Conservation (phyloP, 2,113 vertebrate genomes). For the Chamaetylas fuelleborni region DNA sequence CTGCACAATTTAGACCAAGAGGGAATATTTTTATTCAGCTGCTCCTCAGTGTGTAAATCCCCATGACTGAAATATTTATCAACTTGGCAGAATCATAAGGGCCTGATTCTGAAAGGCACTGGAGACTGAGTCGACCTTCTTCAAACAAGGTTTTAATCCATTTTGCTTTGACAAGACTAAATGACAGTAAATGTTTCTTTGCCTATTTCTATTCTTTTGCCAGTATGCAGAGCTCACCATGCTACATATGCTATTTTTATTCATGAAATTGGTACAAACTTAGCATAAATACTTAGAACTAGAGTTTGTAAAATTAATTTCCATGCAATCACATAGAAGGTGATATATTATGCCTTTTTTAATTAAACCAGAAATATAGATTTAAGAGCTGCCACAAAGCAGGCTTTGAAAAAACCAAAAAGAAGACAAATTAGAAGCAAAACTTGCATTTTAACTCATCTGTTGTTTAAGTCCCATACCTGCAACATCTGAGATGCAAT, state of each 20-base stretch:
- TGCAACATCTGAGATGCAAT: background rate
- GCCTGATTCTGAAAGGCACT: background rate
- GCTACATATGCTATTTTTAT: background rate
- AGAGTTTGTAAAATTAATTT: background rate
- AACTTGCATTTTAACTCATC: background rate
- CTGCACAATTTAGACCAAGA: background rate
- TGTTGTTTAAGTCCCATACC: background rate
- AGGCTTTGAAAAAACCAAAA: too few relatives aligned
- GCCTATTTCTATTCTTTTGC: background rate
- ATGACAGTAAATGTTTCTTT: background rate
- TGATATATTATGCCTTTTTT: background rate
- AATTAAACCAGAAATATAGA: slow-evolving; percentile 5
- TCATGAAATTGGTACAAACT: background rate
- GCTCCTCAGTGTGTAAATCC: background rate
- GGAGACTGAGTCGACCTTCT: background rate
- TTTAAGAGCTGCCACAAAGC: background rate
- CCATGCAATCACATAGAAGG: background rate
- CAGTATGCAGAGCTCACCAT: background rate
- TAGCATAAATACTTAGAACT: background rate
- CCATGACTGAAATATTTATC: background rate
- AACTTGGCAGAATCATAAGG: background rate
- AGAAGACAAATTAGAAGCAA: background rate
- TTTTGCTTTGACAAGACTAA: background rate
- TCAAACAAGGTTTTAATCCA: background rate
- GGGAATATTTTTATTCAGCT: background rate